Evolutionary conservation across 2,113 vertebrate genomes (phyloP).

Genomic region (Cacatua alba): DNA sequence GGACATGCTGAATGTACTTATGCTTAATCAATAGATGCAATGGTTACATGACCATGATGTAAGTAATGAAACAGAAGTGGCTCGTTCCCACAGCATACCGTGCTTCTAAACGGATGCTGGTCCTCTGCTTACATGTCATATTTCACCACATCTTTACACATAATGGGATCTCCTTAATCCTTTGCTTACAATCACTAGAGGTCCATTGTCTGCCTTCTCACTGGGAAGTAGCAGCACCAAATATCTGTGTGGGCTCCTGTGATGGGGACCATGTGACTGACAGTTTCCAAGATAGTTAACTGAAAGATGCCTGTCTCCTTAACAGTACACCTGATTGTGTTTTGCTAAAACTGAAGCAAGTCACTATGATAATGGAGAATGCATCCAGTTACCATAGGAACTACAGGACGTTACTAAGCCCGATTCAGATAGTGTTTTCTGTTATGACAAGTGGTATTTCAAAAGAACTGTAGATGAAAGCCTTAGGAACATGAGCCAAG

Average conservation of each 20-base stretch:
- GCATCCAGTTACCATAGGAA: conserved; percentile 71
- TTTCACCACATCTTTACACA: not conserved
- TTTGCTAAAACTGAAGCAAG: conserved; percentile 19
- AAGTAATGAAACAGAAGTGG: not conserved
- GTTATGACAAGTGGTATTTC: not conserved
- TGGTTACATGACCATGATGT: not conserved
- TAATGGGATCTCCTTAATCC: not conserved
- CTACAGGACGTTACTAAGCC: conserved; percentile 46
- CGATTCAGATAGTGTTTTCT: not conserved
- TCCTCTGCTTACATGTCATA: not conserved
- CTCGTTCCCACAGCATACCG: not conserved
- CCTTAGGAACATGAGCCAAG: not conserved
- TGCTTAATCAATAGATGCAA: not conserved
- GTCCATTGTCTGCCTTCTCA: not conserved
- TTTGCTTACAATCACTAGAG: not conserved
- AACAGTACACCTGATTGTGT: not conserved
- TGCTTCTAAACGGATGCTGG: not conserved
- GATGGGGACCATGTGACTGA: not conserved
- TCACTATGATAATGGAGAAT: conserved; percentile 22
- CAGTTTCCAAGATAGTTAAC: not conserved
- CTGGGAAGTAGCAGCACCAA: not conserved
- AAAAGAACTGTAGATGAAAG: not conserved
- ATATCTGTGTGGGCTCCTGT: not conserved
- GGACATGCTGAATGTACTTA: not conserved
- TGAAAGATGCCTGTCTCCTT: not conserved